A percentile compares a stretch with the other conserved stretches of the same genome.
Evolutionary conservation across 2,888 invertebrate species (phyloP).

Genomic region (Zhengitettix transpicula): DNA sequence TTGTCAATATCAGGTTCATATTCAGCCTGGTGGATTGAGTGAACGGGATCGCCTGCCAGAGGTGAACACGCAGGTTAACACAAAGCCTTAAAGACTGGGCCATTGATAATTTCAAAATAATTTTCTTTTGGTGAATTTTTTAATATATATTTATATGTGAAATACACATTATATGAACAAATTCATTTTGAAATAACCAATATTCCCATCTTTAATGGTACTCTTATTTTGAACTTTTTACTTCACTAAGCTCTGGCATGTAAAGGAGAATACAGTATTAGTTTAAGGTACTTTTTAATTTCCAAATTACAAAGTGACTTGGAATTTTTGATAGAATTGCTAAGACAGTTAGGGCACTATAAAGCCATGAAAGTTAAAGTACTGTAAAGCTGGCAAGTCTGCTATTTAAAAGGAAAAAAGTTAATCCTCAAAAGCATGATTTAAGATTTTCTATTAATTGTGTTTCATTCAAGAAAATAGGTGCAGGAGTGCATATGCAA

Average conservation of each 20-base stretch:
- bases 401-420: not conserved
- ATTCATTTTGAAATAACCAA: slow-evolving; percentile 1
- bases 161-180: not conserved
- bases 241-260: not conserved
- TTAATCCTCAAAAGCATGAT: too few species aligned
- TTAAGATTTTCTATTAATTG: too few species aligned
- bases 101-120: slow-evolving; percentile 1
- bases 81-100: slow-evolving; percentile 5
- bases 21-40: slow-evolving; percentile 17
- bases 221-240: not conserved
- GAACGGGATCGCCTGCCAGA: slow-evolving; percentile 15
- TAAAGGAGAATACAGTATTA: too few species aligned
- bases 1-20: slow-evolving; percentile 24
- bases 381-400: not conserved
- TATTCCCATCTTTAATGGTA: slow-evolving; percentile 3
- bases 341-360: too few species aligned
- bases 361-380: not conserved
- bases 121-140: not conserved
- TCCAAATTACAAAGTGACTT: not conserved
- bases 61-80: slow-evolving; percentile 12
- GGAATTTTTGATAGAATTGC: too few species aligned
- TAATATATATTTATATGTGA: not conserved
- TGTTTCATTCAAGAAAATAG: too few species aligned
- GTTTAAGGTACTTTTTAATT: not conserved
- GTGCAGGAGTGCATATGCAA: too few species aligned